These are phyloP conservation scores for Limulus polyphemus DNA, from an alignment of 2,888 invertebrate genomes.

Conservation along the genomic window DNA sequence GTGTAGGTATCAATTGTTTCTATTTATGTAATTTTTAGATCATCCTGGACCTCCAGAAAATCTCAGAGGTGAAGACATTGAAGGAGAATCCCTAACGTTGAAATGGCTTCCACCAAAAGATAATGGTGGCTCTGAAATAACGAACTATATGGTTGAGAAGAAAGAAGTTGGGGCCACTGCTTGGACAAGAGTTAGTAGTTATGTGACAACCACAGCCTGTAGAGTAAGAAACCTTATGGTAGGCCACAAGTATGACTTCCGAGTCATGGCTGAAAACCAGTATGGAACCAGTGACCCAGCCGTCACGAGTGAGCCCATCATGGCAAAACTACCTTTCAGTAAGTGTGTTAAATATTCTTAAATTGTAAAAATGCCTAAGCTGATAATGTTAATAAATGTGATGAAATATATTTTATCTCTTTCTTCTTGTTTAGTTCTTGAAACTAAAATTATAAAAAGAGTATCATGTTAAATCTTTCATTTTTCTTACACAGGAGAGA, in stretches of 20 bases:
- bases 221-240: slow-evolving; percentile 83
- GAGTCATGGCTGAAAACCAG: slow-evolving; percentile 95
- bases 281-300: slow-evolving; percentile 93
- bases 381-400: no score
- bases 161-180: slow-evolving; percentile 66
- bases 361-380: no score
- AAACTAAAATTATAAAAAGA: no score
- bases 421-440: no score
- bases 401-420: no score
- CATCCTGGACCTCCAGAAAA: slow-evolving; percentile 82
- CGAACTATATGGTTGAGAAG: slow-evolving; percentile 93
- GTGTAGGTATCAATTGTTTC: no score
- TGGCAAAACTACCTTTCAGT: slow-evolving; percentile 89
- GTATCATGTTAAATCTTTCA: no score
- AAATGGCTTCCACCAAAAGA: slow-evolving; percentile 94
- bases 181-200: slow-evolving; percentile 80
- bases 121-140: slow-evolving; percentile 86
- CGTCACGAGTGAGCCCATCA: slow-evolving; percentile 72
- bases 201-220: slow-evolving; percentile 76
- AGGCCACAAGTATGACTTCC: slow-evolving; percentile 89
- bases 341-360: slow-evolving; percentile 23
- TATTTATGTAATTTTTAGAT: slow-evolving; percentile 41
- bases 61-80: slow-evolving; percentile 83
- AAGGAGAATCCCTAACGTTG: slow-evolving; percentile 84
- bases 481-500: no score